Evolutionary conservation across 92 coral and sea anemone species (phyloP).

Genomic region (Hydrozoanthus gracilis): DNA sequence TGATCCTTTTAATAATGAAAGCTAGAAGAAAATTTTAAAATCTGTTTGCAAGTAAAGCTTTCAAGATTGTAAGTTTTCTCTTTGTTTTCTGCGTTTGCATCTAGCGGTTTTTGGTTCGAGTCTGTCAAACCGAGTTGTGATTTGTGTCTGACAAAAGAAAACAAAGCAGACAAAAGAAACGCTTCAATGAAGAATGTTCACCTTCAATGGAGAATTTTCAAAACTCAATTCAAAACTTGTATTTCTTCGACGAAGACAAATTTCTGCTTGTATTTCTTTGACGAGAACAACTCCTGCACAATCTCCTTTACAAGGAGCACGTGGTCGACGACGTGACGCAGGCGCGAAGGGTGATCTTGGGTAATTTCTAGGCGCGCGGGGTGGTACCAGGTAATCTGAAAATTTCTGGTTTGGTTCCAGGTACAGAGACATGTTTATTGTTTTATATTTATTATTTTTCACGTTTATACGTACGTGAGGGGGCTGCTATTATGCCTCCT

Average conservation of each 20-base stretch:
- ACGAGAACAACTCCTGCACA: background rate
- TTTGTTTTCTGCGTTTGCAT: slow-evolving; percentile 19
- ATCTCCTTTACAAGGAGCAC: background rate
- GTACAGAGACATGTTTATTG: background rate
- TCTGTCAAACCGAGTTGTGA: slow-evolving; percentile 22
- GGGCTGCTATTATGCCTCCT: slow-evolving; percentile 21
- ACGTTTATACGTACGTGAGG: background rate
- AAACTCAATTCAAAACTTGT: background rate
- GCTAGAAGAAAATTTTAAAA: slow-evolving; percentile 22
- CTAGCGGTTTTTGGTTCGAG: slow-evolving; percentile 27
- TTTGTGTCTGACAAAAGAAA: slow-evolving; percentile 14
- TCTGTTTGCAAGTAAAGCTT: slow-evolving; percentile 34
- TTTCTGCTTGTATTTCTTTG: no score
- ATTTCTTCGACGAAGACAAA: no score
- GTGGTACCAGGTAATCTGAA: slow-evolving; percentile 24
- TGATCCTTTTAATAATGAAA: slow-evolving; percentile 29
- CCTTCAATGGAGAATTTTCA: slow-evolving; percentile 13
- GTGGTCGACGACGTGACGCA: slow-evolving; percentile 8
- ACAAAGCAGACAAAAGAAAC: background rate
- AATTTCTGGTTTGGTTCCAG: slow-evolving; percentile 24
- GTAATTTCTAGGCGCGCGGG: slow-evolving; percentile 19
- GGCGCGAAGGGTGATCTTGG: slow-evolving; percentile 23
- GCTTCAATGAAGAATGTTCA: background rate
- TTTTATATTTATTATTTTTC: background rate
- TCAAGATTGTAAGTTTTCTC: slow-evolving; percentile 34